Evolutionary conservation across 2,888 invertebrate species (phyloP).

Genomic region (Harpalus rufipes): DNA sequence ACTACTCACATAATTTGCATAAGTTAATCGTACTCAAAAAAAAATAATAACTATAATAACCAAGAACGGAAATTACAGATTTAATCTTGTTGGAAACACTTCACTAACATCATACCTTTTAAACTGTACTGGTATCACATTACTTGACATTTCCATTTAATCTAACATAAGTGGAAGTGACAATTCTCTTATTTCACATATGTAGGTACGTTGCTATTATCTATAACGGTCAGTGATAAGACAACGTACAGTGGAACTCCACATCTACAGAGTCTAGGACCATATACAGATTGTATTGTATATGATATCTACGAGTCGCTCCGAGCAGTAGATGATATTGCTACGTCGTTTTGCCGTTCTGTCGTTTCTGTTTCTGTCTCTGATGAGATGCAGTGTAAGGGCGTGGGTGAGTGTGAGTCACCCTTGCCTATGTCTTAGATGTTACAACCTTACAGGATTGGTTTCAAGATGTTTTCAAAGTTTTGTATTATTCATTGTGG

Average conservation of each 20-base stretch:
- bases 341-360: constrained; percentile 13
- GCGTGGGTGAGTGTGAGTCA: constrained; percentile 19
- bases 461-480: neutral
- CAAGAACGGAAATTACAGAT: neutral
- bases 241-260: neutral
- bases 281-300: neutral
- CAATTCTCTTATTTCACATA: constrained; percentile 30
- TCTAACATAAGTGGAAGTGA: neutral
- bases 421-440: constrained; percentile 17
- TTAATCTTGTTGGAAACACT: neutral
- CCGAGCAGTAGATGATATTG: neutral
- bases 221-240: constrained; percentile 29
- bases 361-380: constrained; percentile 5
- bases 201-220: constrained; percentile 17
- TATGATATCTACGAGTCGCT: constrained; percentile 16
- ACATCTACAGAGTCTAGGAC: neutral
- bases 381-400: constrained; percentile 24
- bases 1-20: too few species aligned
- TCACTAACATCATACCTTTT: neutral
- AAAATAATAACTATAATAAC: neutral
- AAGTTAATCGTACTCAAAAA: too few species aligned
- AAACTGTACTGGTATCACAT: neutral
- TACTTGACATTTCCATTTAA: constrained; percentile 9
- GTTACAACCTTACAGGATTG: neutral
- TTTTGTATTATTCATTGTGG: neutral